These are phyloP conservation scores for Uropsilus gracilis DNA, from an alignment of 2,113 vertebrate species.

Conservation along the genomic window DNA sequence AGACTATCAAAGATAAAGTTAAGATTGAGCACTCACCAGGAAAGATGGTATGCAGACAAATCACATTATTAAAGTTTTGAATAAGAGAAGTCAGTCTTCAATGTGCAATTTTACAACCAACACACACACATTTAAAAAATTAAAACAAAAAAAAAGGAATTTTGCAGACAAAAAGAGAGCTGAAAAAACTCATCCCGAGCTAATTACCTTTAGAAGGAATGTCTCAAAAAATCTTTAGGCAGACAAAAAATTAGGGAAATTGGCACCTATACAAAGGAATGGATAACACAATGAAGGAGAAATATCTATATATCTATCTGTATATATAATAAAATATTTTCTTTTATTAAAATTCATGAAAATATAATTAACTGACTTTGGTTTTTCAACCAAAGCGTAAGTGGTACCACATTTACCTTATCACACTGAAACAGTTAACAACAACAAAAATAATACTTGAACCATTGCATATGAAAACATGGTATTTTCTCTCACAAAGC, in stretches of 20 bases:
- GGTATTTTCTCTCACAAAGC: slow-evolving; percentile 58
- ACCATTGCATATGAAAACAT: background rate
- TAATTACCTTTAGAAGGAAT: background rate
- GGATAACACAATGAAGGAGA: background rate
- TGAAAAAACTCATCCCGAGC: background rate
- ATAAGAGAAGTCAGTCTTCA: background rate
- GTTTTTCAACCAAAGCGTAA: background rate
- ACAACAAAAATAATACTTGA: background rate
- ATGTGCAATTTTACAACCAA: background rate
- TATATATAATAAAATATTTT: too few species aligned
- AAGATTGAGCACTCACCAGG: background rate
- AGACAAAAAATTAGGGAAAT: background rate
- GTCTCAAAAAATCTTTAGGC: background rate
- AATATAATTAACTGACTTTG: slow-evolving; percentile 5
- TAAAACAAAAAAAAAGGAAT: background rate
- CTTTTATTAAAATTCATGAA: background rate
- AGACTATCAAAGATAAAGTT: background rate
- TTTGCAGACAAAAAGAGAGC: background rate
- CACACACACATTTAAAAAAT: background rate
- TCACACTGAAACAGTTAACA: background rate
- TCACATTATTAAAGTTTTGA: background rate
- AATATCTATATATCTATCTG: too few species aligned
- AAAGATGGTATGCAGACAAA: background rate
- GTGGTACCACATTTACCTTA: background rate
- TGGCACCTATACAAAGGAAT: background rate